A percentile compares a stretch with the other conserved stretches of the same genome.
These are phyloP conservation scores for Apodemus speciosus DNA, from an alignment of 2,113 vertebrate species.

Conservation along the genomic window DNA sequence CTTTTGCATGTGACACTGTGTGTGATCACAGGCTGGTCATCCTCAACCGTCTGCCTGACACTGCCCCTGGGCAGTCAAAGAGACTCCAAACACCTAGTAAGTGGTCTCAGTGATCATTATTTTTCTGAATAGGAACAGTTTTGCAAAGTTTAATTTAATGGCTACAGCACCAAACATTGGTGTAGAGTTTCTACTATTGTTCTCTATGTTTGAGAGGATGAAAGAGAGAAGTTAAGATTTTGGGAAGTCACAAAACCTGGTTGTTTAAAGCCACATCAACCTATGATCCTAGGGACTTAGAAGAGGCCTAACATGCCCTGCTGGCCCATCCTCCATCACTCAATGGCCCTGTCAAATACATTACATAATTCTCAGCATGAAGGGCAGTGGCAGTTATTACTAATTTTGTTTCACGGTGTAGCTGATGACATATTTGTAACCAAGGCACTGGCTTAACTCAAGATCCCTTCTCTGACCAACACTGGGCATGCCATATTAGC, in stretches of 20 bases:
- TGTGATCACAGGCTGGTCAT: background rate
- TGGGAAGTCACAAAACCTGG: background rate
- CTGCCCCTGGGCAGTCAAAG: background rate
- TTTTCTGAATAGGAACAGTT: constrained; percentile 22
- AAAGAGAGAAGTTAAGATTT: background rate
- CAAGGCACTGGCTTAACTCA: constrained; percentile 9
- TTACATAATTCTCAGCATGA: constrained; percentile 43
- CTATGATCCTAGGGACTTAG: background rate
- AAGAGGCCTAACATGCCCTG: background rate
- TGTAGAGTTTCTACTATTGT: background rate
- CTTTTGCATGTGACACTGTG: background rate
- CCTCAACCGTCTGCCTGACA: background rate
- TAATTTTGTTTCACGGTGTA: constrained; percentile 31
- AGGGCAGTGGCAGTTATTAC: background rate
- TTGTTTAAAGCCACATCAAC: background rate
- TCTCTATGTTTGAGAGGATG: background rate
- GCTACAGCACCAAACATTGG: background rate
- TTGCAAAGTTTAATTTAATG: constrained; percentile 9
- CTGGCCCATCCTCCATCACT: background rate
- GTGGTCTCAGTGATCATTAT: background rate
- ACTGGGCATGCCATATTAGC: background rate
- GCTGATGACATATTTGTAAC: constrained; percentile 65
- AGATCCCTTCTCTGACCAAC: background rate
- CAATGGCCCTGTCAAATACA: background rate
- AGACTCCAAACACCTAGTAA: background rate